Evolutionary conservation across 2,888 invertebrate species (phyloP).

Genomic region (Leucophenga maculata): DNA sequence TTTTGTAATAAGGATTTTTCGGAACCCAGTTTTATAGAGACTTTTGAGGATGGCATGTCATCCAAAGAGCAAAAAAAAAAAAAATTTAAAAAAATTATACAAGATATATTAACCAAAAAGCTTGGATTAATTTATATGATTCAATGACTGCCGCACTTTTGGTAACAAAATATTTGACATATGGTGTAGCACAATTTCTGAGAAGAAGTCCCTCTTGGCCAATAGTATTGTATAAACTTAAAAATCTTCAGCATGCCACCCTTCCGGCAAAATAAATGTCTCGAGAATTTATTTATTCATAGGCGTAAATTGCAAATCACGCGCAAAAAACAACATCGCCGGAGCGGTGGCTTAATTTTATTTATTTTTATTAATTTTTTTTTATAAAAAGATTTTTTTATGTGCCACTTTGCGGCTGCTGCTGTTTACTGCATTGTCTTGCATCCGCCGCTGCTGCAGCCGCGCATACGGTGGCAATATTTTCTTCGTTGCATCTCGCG

Average conservation of each 20-base stretch:
- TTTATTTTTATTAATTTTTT: too few species aligned
- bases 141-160: too few species aligned
- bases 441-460: constrained; percentile 10
- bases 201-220: too few species aligned
- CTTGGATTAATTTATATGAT: too few species aligned
- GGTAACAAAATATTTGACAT: too few species aligned
- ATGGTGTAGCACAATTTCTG: too few species aligned
- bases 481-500: constrained; percentile 5
- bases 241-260: neutral
- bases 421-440: constrained; percentile 25
- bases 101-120: too few species aligned
- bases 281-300: constrained; percentile 11
- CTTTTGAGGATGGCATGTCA: too few species aligned
- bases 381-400: neutral
- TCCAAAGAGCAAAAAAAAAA: too few species aligned
- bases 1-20: too few species aligned
- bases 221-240: neutral
- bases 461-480: constrained; percentile 32
- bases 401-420: constrained; percentile 36
- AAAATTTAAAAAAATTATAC: too few species aligned
- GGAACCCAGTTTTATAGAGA: too few species aligned
- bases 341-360: constrained; percentile 27
- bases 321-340: constrained; percentile 28
- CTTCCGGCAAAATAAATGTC: neutral
- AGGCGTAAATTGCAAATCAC: constrained; percentile 55